A percentile compares a stretch with the other conserved stretches of the same genome.
These are phyloP conservation scores for Autographa gamma DNA, from an alignment of 2,888 invertebrate species.

Conservation along the genomic window DNA sequence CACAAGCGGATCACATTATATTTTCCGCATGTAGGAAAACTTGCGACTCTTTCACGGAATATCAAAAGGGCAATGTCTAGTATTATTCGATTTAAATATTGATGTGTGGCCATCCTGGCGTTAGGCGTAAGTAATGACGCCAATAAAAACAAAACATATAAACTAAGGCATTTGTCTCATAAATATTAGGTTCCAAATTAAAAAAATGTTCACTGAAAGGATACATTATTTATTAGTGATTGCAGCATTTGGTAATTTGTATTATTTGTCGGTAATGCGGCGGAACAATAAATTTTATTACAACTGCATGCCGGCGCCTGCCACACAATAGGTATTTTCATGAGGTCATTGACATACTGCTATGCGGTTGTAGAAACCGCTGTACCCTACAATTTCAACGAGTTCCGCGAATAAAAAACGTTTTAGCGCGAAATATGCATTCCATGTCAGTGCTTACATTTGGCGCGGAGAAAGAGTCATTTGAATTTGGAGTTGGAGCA, in stretches of 20 bases:
- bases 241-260: constrained; percentile 23
- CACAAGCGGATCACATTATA: background rate
- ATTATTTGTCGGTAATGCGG: constrained; percentile 41
- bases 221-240: constrained; percentile 22
- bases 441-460: constrained; percentile 5
- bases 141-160: background rate
- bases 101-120: background rate
- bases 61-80: background rate
- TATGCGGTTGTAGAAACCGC: constrained; percentile 54
- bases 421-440: constrained; percentile 42
- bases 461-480: background rate
- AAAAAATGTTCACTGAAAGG: background rate
- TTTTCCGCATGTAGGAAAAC: background rate
- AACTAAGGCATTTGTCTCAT: background rate
- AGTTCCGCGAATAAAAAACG: constrained; percentile 50
- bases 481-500: constrained; percentile 19
- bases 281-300: constrained; percentile 42
- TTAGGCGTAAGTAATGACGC: background rate
- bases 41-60: background rate
- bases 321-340: constrained; percentile 51
- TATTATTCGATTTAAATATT: background rate
- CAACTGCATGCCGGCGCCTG: constrained; percentile 40
- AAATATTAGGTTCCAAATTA: background rate
- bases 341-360: constrained; percentile 58
- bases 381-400: constrained; percentile 29